These are phyloP conservation scores for Chaetops frenatus DNA, from an alignment of 2,113 vertebrate species.

Conservation along the genomic window DNA sequence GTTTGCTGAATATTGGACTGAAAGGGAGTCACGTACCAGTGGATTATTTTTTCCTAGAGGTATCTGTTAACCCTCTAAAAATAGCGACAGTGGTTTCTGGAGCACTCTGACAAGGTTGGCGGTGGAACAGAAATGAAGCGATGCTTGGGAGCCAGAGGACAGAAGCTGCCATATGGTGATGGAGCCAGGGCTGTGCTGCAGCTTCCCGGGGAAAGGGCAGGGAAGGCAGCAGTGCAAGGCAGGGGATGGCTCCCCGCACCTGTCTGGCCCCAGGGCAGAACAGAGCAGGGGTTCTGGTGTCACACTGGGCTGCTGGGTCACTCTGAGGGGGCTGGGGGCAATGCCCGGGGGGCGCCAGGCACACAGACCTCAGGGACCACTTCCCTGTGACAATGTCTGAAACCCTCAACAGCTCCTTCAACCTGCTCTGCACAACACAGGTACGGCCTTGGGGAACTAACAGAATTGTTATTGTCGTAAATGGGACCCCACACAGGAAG, in stretches of 20 bases:
- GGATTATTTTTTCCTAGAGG: neutral
- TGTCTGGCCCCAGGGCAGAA: accelerated
- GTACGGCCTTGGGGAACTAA: neutral
- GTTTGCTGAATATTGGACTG: accelerated
- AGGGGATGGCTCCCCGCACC: accelerated
- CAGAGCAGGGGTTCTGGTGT: accelerated
- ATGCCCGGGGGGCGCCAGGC: accelerated
- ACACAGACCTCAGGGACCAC: accelerated
- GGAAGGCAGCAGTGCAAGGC: accelerated
- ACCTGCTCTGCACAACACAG: neutral
- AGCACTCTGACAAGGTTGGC: neutral
- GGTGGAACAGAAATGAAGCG: accelerated
- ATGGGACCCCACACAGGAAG: neutral
- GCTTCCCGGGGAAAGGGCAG: neutral
- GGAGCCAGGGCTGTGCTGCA: neutral
- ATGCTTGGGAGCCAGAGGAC: accelerated
- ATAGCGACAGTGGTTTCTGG: neutral
- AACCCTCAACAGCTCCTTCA: accelerated
- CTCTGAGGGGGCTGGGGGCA: neutral
- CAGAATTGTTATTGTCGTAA: accelerated
- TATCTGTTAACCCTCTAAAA: conserved; percentile 30
- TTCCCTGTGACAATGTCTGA: accelerated
- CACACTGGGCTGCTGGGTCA: neutral
- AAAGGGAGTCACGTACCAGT: neutral
- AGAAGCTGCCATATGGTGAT: neutral